Percentiles rank a stretch among this genome's conserved stretches.
Evolutionary conservation across 2,113 vertebrate species (phyloP).

Genomic region (Aepyceros melampus): DNA sequence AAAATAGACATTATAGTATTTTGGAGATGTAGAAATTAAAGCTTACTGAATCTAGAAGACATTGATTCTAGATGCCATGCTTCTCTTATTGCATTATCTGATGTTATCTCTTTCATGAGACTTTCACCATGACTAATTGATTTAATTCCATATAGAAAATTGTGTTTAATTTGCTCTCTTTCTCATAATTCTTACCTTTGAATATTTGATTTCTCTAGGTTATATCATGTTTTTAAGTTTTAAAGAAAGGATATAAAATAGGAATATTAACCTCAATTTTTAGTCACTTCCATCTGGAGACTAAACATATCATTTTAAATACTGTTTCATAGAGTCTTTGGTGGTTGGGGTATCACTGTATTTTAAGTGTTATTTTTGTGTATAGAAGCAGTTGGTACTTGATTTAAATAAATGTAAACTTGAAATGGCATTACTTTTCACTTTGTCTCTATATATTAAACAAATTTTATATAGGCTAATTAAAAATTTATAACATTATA

Average conservation of each 20-base stretch:
- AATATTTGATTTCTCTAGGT: background rate
- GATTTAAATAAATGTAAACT: background rate
- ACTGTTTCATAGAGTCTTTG: background rate
- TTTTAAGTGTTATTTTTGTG: background rate
- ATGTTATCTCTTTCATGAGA: background rate
- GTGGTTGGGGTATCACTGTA: background rate
- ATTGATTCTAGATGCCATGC: background rate
- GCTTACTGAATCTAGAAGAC: background rate
- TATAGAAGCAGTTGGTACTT: background rate
- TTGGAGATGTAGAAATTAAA: background rate
- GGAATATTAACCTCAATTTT: background rate
- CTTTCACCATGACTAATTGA: background rate
- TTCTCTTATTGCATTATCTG: background rate
- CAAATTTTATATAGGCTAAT: background rate
- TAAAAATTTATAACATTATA: background rate
- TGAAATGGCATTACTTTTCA: background rate
- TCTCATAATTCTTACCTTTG: background rate
- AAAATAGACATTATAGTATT: background rate
- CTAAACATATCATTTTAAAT: background rate
- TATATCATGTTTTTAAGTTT: background rate
- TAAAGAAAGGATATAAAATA: background rate
- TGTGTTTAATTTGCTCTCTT: background rate
- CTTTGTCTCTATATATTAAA: background rate
- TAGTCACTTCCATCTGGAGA: background rate
- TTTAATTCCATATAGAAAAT: background rate